Evolutionary conservation across 53 echinoderm and acorn worm species (phyloP), one percentile per base, ranked within the genome.

Genomic region (Paracentrotus lividus): DNA sequence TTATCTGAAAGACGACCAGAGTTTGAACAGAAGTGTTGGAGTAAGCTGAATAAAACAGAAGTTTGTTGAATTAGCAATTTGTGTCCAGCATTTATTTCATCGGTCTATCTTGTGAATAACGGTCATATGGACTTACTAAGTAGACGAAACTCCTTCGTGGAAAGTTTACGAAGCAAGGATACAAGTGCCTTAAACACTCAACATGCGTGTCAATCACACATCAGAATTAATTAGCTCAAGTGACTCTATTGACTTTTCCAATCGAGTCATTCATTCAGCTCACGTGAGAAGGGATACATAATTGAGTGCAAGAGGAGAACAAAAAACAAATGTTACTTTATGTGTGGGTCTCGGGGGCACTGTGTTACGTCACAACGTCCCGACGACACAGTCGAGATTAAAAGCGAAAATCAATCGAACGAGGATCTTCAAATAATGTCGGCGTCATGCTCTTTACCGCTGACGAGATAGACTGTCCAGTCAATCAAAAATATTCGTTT

Each of bases 211-310:
- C 81, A 78, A 45, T 78, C 81, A 78, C 81, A 78, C 47, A 78
- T 78, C 16, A 47, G 47, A 78, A 78, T 78, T 78, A 78, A 49
- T 81, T 47, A 81, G 45, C 81, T 81, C 24, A 26, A 81, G 81
- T 81, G 47, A 47, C 81, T 81, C 12, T 81, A n/a, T 81, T 81
- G 45, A 81, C 81, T 44, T 47, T 81, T 81, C 47, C 47, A 81
- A 81, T 81, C 81, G 45, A 81, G 81, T 47, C 47, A 47, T 45
- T 81, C 81, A 81, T 81, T 45, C 81, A 47, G 44, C 81, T 81
- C 81, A 81, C 81, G 47, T 81, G 45, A 81, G 45, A 81, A 12
- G 26, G 18, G 47, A 81, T 24, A 81, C 47, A 81, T 81, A 47
- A 47, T 47, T 45, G 24, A 8, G 81, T 47, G 5, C 76, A 44